Percentiles rank a stretch among this genome's conserved stretches.
These are phyloP conservation scores for Plebejus melissa DNA, from an alignment of 2,888 invertebrate genomes.

Conservation along the genomic window DNA sequence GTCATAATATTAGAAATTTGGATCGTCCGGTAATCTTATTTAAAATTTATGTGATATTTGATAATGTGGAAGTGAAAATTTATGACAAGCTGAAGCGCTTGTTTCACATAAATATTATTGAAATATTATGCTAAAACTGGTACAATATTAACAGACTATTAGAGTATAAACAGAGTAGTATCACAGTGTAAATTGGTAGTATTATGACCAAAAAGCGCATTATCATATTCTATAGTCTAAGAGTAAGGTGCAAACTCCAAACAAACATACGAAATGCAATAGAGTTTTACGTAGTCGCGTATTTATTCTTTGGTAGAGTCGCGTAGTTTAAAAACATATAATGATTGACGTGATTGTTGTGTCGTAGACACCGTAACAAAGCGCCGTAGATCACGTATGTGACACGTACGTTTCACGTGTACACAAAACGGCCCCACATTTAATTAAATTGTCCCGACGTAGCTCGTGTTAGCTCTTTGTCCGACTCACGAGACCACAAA, in stretches of 20 bases:
- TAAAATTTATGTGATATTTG: no score
- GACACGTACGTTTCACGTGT: conserved; percentile 8
- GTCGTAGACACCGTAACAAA: conserved; percentile 2
- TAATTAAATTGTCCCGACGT: conserved; percentile 22
- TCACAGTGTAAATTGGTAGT: no score
- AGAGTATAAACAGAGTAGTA: no score
- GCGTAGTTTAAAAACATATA: not conserved
- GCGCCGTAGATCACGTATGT: not conserved
- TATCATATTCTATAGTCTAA: no score
- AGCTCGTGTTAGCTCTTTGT: conserved; percentile 7
- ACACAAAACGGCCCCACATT: conserved; percentile 10
- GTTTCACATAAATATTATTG: no score
- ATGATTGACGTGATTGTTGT: conserved; percentile 1
- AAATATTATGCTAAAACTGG: no score
- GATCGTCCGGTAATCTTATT: not conserved
- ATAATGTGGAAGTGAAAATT: no score
- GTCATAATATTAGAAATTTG: not conserved
- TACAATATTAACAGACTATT: no score
- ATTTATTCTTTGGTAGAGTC: not conserved
- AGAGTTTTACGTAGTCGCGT: no score
- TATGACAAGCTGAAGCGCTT: no score
- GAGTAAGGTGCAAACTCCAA: no score
- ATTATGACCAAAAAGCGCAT: no score
- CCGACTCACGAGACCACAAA: not conserved
- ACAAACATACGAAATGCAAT: not conserved